Conservation (phyloP, 2,797 vertebrate species). For the Smutsia gigantea region DNA sequence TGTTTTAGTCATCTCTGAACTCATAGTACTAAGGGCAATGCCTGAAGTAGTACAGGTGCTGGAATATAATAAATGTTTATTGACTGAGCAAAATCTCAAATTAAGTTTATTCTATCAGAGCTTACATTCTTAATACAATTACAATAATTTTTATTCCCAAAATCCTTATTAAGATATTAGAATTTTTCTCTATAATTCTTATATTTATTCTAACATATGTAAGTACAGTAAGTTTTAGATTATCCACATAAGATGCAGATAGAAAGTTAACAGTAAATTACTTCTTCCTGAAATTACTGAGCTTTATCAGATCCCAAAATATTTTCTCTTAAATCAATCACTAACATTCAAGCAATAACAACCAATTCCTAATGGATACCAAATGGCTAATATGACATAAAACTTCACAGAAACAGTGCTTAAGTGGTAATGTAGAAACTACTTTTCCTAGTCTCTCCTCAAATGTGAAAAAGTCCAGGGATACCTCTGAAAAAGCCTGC, state of each 20-base stretch:
- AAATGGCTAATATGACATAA: neutral
- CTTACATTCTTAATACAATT: neutral
- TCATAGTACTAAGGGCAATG: neutral
- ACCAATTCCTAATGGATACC: neutral
- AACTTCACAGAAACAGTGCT: neutral
- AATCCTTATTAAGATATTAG: neutral
- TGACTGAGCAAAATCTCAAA: neutral
- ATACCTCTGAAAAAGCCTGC: neutral
- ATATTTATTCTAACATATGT: neutral
- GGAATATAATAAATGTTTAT: neutral
- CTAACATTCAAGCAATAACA: conserved; percentile 41
- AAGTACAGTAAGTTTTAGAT: neutral
- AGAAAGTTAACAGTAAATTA: neutral
- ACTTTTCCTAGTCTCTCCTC: neutral
- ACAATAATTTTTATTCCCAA: neutral
- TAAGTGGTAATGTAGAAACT: neutral
- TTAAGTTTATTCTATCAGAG: neutral
- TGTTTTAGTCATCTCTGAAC: neutral
- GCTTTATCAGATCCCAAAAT: neutral
- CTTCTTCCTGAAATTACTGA: neutral
- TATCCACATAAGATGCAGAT: neutral
- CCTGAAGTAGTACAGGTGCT: neutral
- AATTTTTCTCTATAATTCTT: neutral
- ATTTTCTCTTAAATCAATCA: neutral
- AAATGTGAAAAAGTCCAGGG: neutral